Base-by-base conservation (phyloP, 2,113 vertebrate species). In the Lanius collurio region DNA sequence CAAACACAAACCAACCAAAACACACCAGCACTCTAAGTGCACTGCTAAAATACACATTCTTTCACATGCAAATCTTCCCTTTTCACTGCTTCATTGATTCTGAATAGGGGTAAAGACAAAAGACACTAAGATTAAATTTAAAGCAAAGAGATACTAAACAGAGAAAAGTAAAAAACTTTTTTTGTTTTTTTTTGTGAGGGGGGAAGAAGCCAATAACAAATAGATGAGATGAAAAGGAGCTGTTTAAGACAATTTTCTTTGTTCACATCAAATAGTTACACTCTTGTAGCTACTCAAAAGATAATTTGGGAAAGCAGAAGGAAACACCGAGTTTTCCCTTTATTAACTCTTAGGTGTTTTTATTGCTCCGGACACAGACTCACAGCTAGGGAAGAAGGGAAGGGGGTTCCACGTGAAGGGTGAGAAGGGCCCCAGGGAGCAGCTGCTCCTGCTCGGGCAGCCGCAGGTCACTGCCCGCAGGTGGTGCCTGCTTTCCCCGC, bases 371-470 rank as follows among this genome's bases (percentile, higher is more conserved):
- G 63, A 31, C 26, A 10, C 3, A 1, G 35, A 9, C 11, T 14
- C 5, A 5, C 27, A 35, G 73, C n/a, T 10, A 6, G 17, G 55
- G 53, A 7, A 46, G 26, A 13, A 27, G 70, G 41, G 8, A 21
- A 12, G 10, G 57, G 44, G 27, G 21, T 0, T 73, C 3, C 22
- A 1, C 4, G 18, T 0, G 5, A 13, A 9, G 3, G 24, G 46
- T 2, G 27, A n/a, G 67, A 26, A 9, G 71, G 16, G 3, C 22
- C 16, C 31, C 10, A 11, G n/a, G 3, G 10, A 23, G 41, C 13
- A 28, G 60, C 67, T 4, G 65, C 2, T 28, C n/a, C 37, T 37
- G 63, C 37, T 10, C 37, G 5, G 23, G 12, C 28, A 33, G 55
- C 56, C 17, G 33, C 28, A 28, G 33, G 27, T 19, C 9, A 1